Conservation (phyloP, 1,140 invertebrate species). For the Pogonomyrmex barbatus region DNA sequence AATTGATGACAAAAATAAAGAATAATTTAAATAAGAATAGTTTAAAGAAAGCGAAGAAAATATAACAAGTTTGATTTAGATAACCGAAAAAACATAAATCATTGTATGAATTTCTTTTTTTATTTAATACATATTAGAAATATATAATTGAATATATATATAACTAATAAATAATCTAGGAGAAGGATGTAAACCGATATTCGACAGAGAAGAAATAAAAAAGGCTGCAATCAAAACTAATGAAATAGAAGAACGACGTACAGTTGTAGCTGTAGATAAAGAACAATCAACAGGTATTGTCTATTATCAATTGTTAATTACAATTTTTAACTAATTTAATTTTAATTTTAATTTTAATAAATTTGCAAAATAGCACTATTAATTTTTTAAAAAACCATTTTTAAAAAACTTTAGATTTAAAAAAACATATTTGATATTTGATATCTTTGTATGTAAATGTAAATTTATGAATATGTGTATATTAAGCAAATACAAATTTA, state of each 20-base stretch:
- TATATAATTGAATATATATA: conserved; percentile 27
- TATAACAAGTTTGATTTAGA: not conserved
- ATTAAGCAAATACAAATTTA: too few relatives aligned
- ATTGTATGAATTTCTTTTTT: not conserved
- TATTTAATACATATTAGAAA: not conserved
- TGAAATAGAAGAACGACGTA: conserved; percentile 75
- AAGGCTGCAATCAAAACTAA: not conserved
- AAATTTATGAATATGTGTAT: not conserved
- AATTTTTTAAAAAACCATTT: not conserved
- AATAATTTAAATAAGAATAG: not conserved
- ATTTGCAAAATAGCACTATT: not conserved
- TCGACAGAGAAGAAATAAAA: conserved; percentile 78
- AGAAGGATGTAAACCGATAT: conserved; percentile 77
- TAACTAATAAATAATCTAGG: conserved; percentile 58
- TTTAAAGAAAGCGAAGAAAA: not conserved
- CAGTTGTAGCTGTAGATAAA: conserved; percentile 65
- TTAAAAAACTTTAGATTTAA: too few relatives aligned
- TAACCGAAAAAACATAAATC: not conserved
- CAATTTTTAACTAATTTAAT: not conserved
- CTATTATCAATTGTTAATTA: not conserved
- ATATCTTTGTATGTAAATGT: not conserved
- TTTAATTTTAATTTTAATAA: not conserved
- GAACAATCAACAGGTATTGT: conserved; percentile 66
- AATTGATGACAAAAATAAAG: not conserved
- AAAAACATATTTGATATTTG: not conserved